A percentile compares a stretch with the other conserved stretches of the same genome.
phyloP scores from a whole-genome alignment of 2,888 invertebrate genomes.

The Epinotia bilunana region DNA sequence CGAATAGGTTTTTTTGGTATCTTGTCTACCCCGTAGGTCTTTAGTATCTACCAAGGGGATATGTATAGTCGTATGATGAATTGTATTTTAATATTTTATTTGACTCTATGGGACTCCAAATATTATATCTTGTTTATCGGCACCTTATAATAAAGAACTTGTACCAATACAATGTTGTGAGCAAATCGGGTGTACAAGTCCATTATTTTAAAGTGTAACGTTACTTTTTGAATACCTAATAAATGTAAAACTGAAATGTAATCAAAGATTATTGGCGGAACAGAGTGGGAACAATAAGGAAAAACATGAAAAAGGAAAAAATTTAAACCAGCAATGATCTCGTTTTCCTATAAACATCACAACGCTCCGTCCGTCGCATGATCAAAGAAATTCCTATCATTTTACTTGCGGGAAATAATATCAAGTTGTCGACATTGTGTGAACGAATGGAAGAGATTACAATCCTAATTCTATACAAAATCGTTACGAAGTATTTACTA shows the following conservation, averaged over 20 bases:
- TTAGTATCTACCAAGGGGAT: too few species aligned
- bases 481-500: constrained; percentile 23
- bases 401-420: constrained; percentile 24
- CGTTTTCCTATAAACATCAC: constrained; percentile 32
- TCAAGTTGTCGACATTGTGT: constrained; percentile 15
- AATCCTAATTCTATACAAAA: constrained; percentile 15
- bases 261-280: constrained; percentile 13
- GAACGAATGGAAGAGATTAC: constrained; percentile 31
- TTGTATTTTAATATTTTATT: too few species aligned
- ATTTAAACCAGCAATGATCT: constrained; percentile 28
- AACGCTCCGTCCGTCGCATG: constrained; percentile 1
- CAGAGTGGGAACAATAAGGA: constrained; percentile 23
- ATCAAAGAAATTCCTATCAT: constrained; percentile 28
- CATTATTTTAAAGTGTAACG: background rate
- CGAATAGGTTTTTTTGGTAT: constrained; percentile 5
- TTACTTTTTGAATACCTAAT: background rate
- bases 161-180: background rate
- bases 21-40: background rate
- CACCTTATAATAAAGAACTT: too few species aligned
- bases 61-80: background rate
- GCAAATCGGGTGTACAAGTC: background rate
- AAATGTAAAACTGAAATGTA: constrained; percentile 2
- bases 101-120: too few species aligned
- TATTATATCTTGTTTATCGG: too few species aligned
- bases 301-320: constrained; percentile 17